Conservation (phyloP, 1,140 invertebrate species). For the Apis florea region DNA sequence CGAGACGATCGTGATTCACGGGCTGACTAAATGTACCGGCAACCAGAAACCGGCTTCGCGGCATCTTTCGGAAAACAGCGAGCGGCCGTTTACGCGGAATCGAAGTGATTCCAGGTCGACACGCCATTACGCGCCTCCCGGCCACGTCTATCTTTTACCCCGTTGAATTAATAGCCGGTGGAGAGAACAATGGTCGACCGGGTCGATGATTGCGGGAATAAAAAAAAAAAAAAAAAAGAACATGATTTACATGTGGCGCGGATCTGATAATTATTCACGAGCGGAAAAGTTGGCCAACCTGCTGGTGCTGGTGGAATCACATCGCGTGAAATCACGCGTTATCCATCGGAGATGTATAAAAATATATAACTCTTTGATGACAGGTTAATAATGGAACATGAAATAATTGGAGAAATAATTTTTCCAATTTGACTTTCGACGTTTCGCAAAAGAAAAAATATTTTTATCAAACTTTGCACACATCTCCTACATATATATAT, state of each 20-base stretch:
- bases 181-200: not conserved
- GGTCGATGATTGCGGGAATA: not conserved
- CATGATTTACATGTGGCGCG: not conserved
- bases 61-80: not conserved
- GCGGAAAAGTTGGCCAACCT: not conserved
- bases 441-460: too few species aligned
- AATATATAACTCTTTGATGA: too few species aligned
- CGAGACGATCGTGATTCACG: conserved; percentile 30
- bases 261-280: not conserved
- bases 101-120: conserved; percentile 1
- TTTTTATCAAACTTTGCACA: too few species aligned
- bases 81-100: not conserved
- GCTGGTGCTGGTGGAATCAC: too few species aligned
- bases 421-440: too few species aligned
- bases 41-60: not conserved
- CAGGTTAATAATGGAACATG: too few species aligned
- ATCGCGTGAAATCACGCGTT: too few species aligned
- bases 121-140: not conserved
- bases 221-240: not conserved
- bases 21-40: conserved; percentile 24
- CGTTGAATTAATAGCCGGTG: not conserved
- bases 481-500: too few species aligned
- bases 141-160: not conserved
- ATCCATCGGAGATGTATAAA: too few species aligned
- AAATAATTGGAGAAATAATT: too few species aligned